Percentiles rank a stretch among this genome's conserved stretches.
Conservation (phyloP, 1,140 invertebrate species). For the Trissolcus basalis region DNA sequence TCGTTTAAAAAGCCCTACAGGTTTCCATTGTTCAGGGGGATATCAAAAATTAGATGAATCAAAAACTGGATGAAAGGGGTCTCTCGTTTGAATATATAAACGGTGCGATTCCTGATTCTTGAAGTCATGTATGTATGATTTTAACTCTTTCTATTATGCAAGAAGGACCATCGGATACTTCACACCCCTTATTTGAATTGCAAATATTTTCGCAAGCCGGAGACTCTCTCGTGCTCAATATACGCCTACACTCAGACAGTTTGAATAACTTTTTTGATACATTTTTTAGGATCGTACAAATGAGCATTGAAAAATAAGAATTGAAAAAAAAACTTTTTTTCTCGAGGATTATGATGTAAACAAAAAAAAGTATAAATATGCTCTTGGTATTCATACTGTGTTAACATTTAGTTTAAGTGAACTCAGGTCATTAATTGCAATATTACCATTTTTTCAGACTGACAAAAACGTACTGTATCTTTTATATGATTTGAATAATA, state of each 20-base stretch:
- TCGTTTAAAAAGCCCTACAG: too few relatives aligned
- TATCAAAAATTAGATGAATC: too few relatives aligned
- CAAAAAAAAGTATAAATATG: too few relatives aligned
- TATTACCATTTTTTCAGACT: neutral
- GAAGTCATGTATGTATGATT: slow-evolving; percentile 26
- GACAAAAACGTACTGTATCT: neutral
- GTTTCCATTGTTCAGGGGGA: too few relatives aligned
- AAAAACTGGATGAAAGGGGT: neutral
- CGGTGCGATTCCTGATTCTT: slow-evolving; percentile 12
- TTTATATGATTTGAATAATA: neutral
- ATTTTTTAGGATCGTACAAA: slow-evolving; percentile 6
- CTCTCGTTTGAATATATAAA: slow-evolving; percentile 5
- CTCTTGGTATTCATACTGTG: too few relatives aligned
- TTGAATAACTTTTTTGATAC: slow-evolving; percentile 21
- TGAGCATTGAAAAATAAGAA: neutral
- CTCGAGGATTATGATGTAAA: too few relatives aligned
- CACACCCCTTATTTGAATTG: slow-evolving; percentile 45
- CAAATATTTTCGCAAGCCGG: slow-evolving; percentile 33
- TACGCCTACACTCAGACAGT: slow-evolving; percentile 22
- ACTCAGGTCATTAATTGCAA: too few relatives aligned
- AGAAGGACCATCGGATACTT: slow-evolving; percentile 37
- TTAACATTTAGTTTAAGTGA: too few relatives aligned
- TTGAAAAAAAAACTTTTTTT: too few relatives aligned
- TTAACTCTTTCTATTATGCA: slow-evolving; percentile 27
- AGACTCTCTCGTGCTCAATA: slow-evolving; percentile 20